A percentile compares a stretch with the other conserved stretches of the same genome.
These are phyloP conservation scores for Machaerirhynchus nigripectus DNA, from an alignment of 2,113 vertebrate species.

Conservation along the genomic window DNA sequence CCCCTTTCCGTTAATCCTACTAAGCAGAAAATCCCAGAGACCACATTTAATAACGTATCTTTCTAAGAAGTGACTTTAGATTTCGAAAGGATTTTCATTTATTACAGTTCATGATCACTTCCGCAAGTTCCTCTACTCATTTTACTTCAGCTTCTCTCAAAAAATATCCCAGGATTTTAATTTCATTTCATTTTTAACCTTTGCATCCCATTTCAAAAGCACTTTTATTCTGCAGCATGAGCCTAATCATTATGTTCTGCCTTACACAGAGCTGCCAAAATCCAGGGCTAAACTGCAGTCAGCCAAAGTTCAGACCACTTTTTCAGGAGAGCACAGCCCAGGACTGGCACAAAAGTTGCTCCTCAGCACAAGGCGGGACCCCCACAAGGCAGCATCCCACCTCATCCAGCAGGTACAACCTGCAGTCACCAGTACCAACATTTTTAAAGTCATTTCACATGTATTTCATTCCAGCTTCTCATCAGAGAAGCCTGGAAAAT, in stretches of 20 bases:
- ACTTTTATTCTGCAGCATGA: not conserved
- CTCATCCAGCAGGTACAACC: not conserved
- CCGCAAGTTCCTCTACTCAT: accelerated
- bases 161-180: not conserved
- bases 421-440: not conserved
- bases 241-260: not conserved
- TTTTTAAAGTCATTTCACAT: not conserved
- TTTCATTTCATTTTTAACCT: not conserved
- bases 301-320: not conserved
- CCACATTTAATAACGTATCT: not conserved
- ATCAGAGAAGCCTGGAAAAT: not conserved
- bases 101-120: not conserved
- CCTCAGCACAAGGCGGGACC: not conserved
- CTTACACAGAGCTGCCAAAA: not conserved
- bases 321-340: not conserved
- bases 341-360: not conserved
- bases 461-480: not conserved
- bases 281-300: not conserved
- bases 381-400: not conserved
- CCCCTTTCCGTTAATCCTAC: not conserved
- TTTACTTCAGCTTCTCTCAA: not conserved
- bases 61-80: not conserved
- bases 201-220: not conserved
- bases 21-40: not conserved
- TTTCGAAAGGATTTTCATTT: not conserved